A percentile compares a stretch with the other conserved stretches of the same genome.
Conservation (phyloP, 2,888 invertebrate genomes). For the Poecilobothrus nobilitatus region DNA sequence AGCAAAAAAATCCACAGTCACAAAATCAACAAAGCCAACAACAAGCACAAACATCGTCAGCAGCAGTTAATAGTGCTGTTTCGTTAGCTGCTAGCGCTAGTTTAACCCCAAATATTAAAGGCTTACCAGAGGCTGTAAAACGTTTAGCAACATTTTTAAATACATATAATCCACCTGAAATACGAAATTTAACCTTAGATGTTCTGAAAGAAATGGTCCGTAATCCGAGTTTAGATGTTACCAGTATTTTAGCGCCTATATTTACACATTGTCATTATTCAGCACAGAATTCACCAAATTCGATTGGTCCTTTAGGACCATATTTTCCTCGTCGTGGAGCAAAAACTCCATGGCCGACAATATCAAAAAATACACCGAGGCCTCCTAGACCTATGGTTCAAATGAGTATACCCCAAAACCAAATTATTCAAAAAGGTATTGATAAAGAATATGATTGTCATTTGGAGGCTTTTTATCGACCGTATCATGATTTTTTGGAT, state of each 20-base stretch:
- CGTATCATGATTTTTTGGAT: slow-evolving; percentile 86
- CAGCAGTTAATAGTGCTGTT: slow-evolving; percentile 32
- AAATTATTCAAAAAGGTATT: slow-evolving; percentile 55
- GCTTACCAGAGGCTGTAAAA: slow-evolving; percentile 80
- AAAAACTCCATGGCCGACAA: slow-evolving; percentile 47
- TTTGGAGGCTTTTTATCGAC: slow-evolving; percentile 68
- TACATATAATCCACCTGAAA: slow-evolving; percentile 78
- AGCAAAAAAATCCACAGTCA: slow-evolving; percentile 32
- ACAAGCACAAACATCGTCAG: slow-evolving; percentile 36
- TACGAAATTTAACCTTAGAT: slow-evolving; percentile 72
- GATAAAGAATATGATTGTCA: slow-evolving; percentile 71
- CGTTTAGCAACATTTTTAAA: slow-evolving; percentile 80
- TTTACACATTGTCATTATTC: slow-evolving; percentile 76
- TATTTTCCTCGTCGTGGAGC: slow-evolving; percentile 66
- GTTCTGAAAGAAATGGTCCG: slow-evolving; percentile 42
- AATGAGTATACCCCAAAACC: slow-evolving; percentile 72
- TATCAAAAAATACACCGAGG: slow-evolving; percentile 56
- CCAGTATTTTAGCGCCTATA: slow-evolving; percentile 74
- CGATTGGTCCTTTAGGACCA: slow-evolving; percentile 61
- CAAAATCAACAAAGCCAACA: slow-evolving; percentile 36
- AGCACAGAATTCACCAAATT: slow-evolving; percentile 63
- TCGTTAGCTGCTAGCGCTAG: slow-evolving; percentile 31
- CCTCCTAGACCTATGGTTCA: slow-evolving; percentile 72
- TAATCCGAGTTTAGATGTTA: slow-evolving; percentile 43
- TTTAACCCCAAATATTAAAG: slow-evolving; percentile 52